Conservation (phyloP, 2,797 vertebrate species). For the Rhynchotus rufescens region DNA sequence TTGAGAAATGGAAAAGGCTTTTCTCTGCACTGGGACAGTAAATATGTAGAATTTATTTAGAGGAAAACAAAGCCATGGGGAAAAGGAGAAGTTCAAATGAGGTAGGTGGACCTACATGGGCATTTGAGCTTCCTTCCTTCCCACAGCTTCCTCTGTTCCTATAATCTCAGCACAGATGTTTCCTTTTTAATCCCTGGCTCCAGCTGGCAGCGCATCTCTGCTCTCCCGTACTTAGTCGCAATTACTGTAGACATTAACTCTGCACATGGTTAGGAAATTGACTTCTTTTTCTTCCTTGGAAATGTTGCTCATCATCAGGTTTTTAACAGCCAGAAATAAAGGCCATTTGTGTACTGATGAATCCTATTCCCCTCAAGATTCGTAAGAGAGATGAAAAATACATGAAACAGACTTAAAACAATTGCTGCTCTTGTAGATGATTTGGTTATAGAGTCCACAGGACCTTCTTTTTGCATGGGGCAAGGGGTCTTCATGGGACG, state of each 20-base stretch:
- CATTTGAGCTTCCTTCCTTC: slow-evolving; percentile 73
- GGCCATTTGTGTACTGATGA: slow-evolving; percentile 74
- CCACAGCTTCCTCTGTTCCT: slow-evolving; percentile 77
- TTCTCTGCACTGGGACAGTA: background rate
- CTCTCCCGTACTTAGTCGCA: slow-evolving; percentile 67
- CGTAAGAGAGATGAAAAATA: slow-evolving; percentile 67
- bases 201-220: slow-evolving; percentile 69
- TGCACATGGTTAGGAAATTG: slow-evolving; percentile 63
- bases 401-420: slow-evolving; percentile 53
- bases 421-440: slow-evolving; percentile 42
- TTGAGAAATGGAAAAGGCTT: background rate
- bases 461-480: background rate
- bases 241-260: slow-evolving; percentile 64
- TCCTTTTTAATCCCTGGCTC: slow-evolving; percentile 77
- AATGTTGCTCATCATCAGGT: slow-evolving; percentile 72
- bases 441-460: slow-evolving; percentile 9
- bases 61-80: background rate
- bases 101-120: slow-evolving; percentile 61
- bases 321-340: slow-evolving; percentile 76
- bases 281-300: slow-evolving; percentile 66
- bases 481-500: background rate
- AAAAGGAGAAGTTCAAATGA: slow-evolving; percentile 32
- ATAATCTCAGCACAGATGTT: slow-evolving; percentile 80
- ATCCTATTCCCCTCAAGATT: slow-evolving; percentile 72
- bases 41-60: background rate